These are phyloP conservation scores for Heliconius ismenius DNA, from an alignment of 2,888 invertebrate genomes.

Conservation along the genomic window DNA sequence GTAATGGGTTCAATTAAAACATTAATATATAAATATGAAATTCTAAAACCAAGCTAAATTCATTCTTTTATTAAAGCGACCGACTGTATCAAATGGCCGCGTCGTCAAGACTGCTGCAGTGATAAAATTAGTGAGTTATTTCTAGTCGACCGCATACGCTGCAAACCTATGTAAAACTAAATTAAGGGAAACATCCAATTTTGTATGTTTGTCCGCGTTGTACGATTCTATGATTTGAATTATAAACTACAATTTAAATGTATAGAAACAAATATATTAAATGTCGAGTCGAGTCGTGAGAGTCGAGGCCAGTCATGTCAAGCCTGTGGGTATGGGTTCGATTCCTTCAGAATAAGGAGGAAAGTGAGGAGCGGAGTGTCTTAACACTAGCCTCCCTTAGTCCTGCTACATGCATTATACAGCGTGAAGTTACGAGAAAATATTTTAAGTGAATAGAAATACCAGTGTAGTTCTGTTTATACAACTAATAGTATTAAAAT, in stretches of 20 bases:
- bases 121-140: constrained; percentile 67
- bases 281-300: too few species aligned
- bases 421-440: too few species aligned
- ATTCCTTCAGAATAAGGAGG: too few species aligned
- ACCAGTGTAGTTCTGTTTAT: not conserved
- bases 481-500: constrained; percentile 20
- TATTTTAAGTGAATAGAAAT: constrained; percentile 11
- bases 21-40: constrained; percentile 18
- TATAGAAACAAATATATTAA: not conserved
- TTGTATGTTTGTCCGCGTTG: constrained; percentile 43
- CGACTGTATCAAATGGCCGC: constrained; percentile 47
- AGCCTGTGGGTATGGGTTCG: too few species aligned
- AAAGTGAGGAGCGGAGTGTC: too few species aligned
- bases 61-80: constrained; percentile 46
- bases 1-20: too few species aligned
- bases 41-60: constrained; percentile 28
- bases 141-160: constrained; percentile 54
- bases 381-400: too few species aligned
- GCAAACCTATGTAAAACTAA: constrained; percentile 61
- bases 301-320: too few species aligned
- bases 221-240: not conserved
- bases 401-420: too few species aligned
- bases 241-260: not conserved
- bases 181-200: constrained; percentile 69
- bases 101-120: constrained; percentile 53